Base-by-base conservation (phyloP, 2,888 invertebrate genomes). In the Taphrorychus bicolor region DNA sequence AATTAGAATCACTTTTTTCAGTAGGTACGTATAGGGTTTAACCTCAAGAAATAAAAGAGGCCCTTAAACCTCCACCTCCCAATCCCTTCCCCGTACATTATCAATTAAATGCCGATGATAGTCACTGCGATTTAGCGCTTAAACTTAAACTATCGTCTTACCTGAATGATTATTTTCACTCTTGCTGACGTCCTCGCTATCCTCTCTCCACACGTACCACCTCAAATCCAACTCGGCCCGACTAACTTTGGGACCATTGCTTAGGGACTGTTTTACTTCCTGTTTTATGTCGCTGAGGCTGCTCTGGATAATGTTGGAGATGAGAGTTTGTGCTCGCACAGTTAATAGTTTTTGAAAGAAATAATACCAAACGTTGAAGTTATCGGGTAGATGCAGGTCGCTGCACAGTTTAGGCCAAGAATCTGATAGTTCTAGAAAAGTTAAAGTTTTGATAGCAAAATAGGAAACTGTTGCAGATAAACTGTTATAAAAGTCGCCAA, bases 191-290 rank as follows among this genome's bases (percentile, higher is more conserved):
- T 89, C 88, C 0, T 75, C 83, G 42, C 84, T 83, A 45, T 89
- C 87, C 76, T 93, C 92, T 62, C 85, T 87, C 93, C 93, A 93
- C 21, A 90, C 86, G 70, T 87, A 91, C 88, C 88, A 88, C 69
- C 89, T 85, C 11, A 91, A 83, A 79, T 91, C 89, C 75, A 81
- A 5, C 73, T 75, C 65, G 78, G 69, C 66, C 21, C 71, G 68
- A 17, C 69, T 71, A 2, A 63, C 66, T 65, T 73, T 72, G 9
- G 60, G 16, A 11, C 51, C 57, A 14, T 80, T 73, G 17, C 79
- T 74, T 5, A 75, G 71, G 22, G 81, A 73, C 23, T 74, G 75
- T 2, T 72, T 67, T 18, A 80, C 74, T 67, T 85, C 85, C 58
- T 76, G 81, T 22, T 86, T 84, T 14, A 84, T 80, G 3, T 83